Evolutionary conservation across 1,140 invertebrate genomes (phyloP).

Genomic region (Heliconius himera): DNA sequence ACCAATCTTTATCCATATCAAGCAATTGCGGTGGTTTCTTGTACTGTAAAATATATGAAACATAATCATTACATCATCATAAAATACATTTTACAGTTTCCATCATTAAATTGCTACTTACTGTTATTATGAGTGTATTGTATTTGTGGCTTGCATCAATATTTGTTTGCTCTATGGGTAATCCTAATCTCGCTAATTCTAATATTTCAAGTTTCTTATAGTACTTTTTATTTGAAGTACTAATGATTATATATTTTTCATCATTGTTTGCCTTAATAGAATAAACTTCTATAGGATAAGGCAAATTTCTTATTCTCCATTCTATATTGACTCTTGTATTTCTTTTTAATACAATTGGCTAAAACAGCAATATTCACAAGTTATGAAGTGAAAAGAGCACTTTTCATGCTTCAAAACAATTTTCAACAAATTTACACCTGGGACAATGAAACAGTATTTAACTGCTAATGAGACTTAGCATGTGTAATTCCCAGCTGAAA

Average conservation of each 20-base stretch:
- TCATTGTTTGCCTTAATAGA: conserved; percentile 84
- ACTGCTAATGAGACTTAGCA: too few species aligned
- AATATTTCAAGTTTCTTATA: conserved; percentile 88
- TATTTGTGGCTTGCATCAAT: conserved; percentile 86
- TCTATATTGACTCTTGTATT: conserved; percentile 88
- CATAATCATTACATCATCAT: conserved; percentile 13
- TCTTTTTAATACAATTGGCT: conserved; percentile 87
- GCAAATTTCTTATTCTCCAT: conserved; percentile 91
- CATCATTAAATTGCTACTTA: conserved; percentile 66
- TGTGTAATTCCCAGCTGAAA: too few species aligned
- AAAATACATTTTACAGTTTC: not conserved
- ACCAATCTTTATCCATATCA: conserved; percentile 85
- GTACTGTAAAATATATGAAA: conserved; percentile 82
- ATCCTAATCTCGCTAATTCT: conserved; percentile 86
- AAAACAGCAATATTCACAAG: conserved; percentile 51
- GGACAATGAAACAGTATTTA: too few species aligned
- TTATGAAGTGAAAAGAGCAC: too few species aligned
- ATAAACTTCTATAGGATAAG: conserved; percentile 87
- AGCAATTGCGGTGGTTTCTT: conserved; percentile 87
- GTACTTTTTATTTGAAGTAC: conserved; percentile 91
- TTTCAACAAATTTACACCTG: too few species aligned
- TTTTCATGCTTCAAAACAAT: too few species aligned
- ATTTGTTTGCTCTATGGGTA: conserved; percentile 84
- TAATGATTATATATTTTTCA: conserved; percentile 85
- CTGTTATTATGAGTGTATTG: conserved; percentile 90